These are phyloP conservation scores for Oxyteleia sp. DNA, from an alignment of 2,888 invertebrate genomes.

Conservation along the genomic window DNA sequence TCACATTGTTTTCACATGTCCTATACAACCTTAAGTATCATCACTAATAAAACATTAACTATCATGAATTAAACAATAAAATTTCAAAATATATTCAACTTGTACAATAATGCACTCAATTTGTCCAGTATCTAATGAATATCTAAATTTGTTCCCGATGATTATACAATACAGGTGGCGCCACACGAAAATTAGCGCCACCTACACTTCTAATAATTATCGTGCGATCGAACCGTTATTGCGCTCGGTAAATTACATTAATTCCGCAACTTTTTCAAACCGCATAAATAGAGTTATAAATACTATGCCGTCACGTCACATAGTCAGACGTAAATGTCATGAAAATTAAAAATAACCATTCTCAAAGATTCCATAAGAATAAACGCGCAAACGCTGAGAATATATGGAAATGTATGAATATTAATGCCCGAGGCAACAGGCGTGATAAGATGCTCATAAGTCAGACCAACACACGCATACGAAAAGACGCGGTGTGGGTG, in stretches of 20 bases:
- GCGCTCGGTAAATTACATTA: conserved; percentile 2
- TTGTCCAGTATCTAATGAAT: no score
- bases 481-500: conserved; percentile 56
- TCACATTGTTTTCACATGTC: no score
- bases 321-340: conserved; percentile 30
- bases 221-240: background rate
- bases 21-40: no score
- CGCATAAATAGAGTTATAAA: conserved; percentile 26
- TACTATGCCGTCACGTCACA: conserved; percentile 9
- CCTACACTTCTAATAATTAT: background rate
- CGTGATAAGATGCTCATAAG: conserved; percentile 39
- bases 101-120: no score
- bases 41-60: no score
- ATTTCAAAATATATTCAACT: no score
- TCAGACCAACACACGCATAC: conserved; percentile 32
- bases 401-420: conserved; percentile 65
- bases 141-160: no score
- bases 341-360: conserved; percentile 39
- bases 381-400: conserved; percentile 18
- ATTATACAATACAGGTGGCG: background rate
- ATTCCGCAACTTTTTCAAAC: conserved; percentile 20
- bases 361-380: conserved; percentile 29
- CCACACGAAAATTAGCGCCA: background rate
- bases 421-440: conserved; percentile 47
- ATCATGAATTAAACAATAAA: no score